phyloP scores from a whole-genome alignment of 2,113 vertebrate genomes.

The Otolemur garnettii region DNA sequence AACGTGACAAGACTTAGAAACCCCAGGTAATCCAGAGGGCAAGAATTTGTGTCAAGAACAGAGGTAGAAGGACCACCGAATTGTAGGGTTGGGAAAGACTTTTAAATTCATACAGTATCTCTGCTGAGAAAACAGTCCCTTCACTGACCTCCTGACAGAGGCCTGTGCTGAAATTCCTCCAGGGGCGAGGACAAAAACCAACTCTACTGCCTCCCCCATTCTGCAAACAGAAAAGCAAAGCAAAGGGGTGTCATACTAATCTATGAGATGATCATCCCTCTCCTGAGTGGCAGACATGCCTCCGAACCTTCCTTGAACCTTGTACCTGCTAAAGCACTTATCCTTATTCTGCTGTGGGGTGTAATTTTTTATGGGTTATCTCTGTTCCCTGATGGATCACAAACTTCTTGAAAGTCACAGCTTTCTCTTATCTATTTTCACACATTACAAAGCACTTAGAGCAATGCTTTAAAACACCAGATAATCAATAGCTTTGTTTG shows the following conservation, averaged over 20 bases:
- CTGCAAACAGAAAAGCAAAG: background rate
- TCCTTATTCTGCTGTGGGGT: background rate
- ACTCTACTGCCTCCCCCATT: background rate
- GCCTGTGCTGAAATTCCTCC: background rate
- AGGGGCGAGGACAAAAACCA: background rate
- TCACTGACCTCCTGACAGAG: background rate
- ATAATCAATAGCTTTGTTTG: slow-evolving; percentile 4
- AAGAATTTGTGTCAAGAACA: slow-evolving; percentile 8
- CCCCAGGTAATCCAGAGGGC: background rate
- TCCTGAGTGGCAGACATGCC: background rate
- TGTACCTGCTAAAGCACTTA: background rate
- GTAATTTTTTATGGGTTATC: background rate
- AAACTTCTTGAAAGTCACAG: background rate
- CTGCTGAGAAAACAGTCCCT: background rate
- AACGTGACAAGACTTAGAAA: slow-evolving; percentile 1
- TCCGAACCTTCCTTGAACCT: background rate
- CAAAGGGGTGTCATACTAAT: background rate
- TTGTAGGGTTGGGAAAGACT: background rate
- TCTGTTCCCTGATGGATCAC: background rate
- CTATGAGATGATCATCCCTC: background rate
- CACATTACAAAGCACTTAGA: background rate
- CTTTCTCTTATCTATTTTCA: background rate
- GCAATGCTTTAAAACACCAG: background rate
- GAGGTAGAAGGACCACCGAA: background rate
- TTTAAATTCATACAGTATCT: slow-evolving; percentile 18